Base-by-base conservation (phyloP, 1,140 invertebrate genomes). In the Aphaenogaster ashmeadi region DNA sequence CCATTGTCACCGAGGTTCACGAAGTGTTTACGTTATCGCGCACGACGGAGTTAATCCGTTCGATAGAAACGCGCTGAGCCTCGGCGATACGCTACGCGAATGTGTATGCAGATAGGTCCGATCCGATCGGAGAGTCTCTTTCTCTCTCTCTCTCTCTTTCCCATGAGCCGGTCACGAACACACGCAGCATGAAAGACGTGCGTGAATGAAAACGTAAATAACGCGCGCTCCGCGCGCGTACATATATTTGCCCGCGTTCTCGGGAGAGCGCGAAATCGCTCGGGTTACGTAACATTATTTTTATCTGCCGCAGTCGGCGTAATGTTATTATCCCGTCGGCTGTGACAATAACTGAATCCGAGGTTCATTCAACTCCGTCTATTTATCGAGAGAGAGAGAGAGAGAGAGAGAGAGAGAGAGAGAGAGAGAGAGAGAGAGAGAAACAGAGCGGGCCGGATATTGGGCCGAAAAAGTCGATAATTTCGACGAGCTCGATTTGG, bases 281-380 rank as follows among this genome's bases (percentile, higher is more conserved):
- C 38, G 64, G 21, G 52, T 89, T 89, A 87, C 80, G 27, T 72
- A 87, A 87, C 50, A 86, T 81, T 83, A 87, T 64, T 83, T 89
- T 90, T 90, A 89, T 89, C 71, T 78, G 15, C 13, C 36, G 33
- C n/a, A n/a, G 64, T 81, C 66, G 62, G 18, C 62, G 62, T 87
- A 89, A 90, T 54, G 67, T 77, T 78, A 69, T 62, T 86, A 88
- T 54, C 62, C 27, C 50, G 8, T 13, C 38, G 27, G 75, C 41
- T 47, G 54, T 13, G 85, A 71, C 71, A 77, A 81, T 77, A 60
- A 50, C 15, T 69, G 64, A 80, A 80, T 62, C n/a, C 50, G 15
- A 81, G 27, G 72, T 77, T 69, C 56, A 75, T 62, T 80, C 58
- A 58, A 89, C 69, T 54, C 58, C 58, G 2, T 74, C 18, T 56